Percentiles rank a stretch among this genome's conserved stretches.
These are phyloP conservation scores for Argentina silus DNA, from an alignment of 2,797 vertebrate genomes.

Conservation along the genomic window DNA sequence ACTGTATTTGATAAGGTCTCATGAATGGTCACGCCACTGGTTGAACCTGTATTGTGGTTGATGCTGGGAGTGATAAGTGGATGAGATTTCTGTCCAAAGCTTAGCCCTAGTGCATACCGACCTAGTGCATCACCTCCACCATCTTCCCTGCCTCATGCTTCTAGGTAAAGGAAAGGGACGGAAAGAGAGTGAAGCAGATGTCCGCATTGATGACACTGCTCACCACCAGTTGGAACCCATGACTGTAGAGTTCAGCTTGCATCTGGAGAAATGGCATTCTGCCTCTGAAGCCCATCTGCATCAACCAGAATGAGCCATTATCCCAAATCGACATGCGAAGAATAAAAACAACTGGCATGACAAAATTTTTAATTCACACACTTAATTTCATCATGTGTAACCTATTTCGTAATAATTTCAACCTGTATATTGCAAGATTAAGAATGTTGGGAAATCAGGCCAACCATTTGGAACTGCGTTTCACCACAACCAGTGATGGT, in stretches of 20 bases:
- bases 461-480: too few species aligned
- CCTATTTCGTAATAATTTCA: not conserved
- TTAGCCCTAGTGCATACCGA: not conserved
- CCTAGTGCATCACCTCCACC: not conserved
- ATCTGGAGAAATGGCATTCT: conserved; percentile 72
- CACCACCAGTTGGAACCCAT: conserved; percentile 50
- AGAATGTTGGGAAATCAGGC: too few species aligned
- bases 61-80: not conserved
- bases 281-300: conserved; percentile 28
- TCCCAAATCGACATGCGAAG: not conserved
- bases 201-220: not conserved
- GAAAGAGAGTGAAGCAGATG: conserved; percentile 3
- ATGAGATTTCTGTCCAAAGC: not conserved
- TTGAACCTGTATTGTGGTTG: too few species aligned
- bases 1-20: too few species aligned
- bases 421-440: not conserved
- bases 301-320: not conserved
- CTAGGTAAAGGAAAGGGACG: conserved; percentile 65
- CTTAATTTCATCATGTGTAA: not conserved
- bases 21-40: too few species aligned
- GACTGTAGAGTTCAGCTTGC: conserved; percentile 78
- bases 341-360: not conserved
- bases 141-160: not conserved
- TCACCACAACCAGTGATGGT: not conserved
- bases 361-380: not conserved